Evolutionary conservation across 2,888 invertebrate genomes (phyloP), one percentile per base, ranked within the genome.

Genomic region (Melanotus villosus): DNA sequence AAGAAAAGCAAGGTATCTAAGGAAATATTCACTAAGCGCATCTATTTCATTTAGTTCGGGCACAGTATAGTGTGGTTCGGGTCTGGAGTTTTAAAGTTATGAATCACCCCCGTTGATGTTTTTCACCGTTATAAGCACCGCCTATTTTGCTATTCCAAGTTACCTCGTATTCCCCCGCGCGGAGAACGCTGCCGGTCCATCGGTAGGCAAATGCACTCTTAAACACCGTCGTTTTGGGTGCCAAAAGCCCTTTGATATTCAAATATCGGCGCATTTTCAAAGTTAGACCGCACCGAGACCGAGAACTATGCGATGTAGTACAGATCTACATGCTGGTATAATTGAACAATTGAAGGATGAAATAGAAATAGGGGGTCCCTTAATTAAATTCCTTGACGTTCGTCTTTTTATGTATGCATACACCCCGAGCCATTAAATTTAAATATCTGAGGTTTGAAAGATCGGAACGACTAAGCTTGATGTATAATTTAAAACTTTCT

Each of bases 351-450:
- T 41, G 47, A 32, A 23, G 21, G 7, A 23, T 52, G n/a, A n/a
- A n/a, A n/a, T n/a, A n/a, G 23, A 57, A 52, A 43, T 43, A 26
- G 65, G 43, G 66, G 59, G 54, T n/a, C n/a, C 23, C 21, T 63
- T 70, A 70, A 70, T 70, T 70, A 70, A 70, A 70, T 70, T 70
- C 66, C 58, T 62, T 30, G 14, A 34, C 57, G 58, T 50, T 63
- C 32, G 30, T 18, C 47, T 41, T 68, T 63, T 23, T 32, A 6
- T n/a, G 6, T 7, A 5, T 32, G 1, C n/a, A n/a, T n/a, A n/a
- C 36, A 12, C 19, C 52, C 52, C 38, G 10, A 21, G 52, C 19
- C 38, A 21, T 45, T 14, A 45, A 59, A 59, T 47, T 34, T 47
- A 10, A 30, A 60, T 58, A 36, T 56, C 34, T 54, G 56, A 56